Base-by-base conservation (phyloP, 1,140 invertebrate genomes). In the Homalodisca vitripennis region DNA sequence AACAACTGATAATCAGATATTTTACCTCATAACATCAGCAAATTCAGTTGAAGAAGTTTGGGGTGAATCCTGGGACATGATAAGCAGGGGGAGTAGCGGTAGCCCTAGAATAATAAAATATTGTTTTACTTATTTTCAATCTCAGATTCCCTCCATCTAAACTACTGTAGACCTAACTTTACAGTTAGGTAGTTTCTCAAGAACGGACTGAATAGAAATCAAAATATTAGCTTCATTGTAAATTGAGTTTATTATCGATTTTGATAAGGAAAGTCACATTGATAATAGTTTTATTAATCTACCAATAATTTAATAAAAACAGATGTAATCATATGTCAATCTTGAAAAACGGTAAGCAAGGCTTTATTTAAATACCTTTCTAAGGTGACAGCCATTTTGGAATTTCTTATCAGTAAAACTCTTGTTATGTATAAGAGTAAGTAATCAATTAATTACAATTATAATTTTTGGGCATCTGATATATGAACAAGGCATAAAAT, bases 1-100 rank as follows among this genome's bases (percentile, higher is more conserved):
- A n/a, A n/a, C n/a, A n/a, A n/a, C n/a, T n/a, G n/a, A n/a, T n/a
- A n/a, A n/a, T n/a, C n/a, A n/a, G n/a, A n/a, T n/a, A n/a, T n/a
- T n/a, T n/a, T n/a, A n/a, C n/a, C n/a, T n/a, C n/a, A n/a, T n/a
- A n/a, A n/a, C n/a, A n/a, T n/a, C n/a, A n/a, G n/a, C n/a, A n/a
- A n/a, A n/a, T n/a, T 41, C 34, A 51, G 48, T 51, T 51, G 48
- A 51, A 51, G 48, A 51, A 51, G n/a, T 51, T 22, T 3, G 48
- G 48, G n/a, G 48, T 51, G 48, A 51, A 51, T 3, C 48, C 48
- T 3, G 48, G 48, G 14, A 51, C 48, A 20, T 51, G 48, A 22
- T 20, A 51, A 3, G 48, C 48, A 3, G 48, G 48, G n/a, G 48
- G 48, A 51, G 48, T 51, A 51, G 48, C 48, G n/a, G 48, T 51